Percentiles rank a stretch among this genome's conserved stretches.
phyloP scores from a whole-genome alignment of 2,797 vertebrate species.

The Coccyzus lansbergi region DNA sequence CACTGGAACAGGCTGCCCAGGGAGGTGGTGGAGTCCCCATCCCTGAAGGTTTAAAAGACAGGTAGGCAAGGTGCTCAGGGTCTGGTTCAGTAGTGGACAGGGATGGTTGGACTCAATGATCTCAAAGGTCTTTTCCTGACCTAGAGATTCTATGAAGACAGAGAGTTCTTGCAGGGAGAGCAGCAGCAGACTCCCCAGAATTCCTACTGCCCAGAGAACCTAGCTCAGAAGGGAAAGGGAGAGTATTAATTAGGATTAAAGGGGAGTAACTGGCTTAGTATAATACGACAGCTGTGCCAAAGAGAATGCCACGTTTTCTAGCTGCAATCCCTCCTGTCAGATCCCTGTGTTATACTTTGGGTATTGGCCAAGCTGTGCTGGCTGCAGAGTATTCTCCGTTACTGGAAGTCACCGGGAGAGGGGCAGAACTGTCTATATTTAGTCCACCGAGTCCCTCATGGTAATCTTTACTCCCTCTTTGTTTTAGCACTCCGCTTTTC shows the following conservation, averaged over 20 bases:
- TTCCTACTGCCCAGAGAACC: not conserved
- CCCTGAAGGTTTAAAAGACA: too few species aligned
- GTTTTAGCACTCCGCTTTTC: not conserved
- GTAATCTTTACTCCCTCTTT: not conserved
- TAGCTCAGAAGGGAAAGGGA: not conserved
- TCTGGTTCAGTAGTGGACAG: too few species aligned
- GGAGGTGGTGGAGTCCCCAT: too few species aligned
- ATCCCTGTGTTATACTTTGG: slow-evolving; percentile 39
- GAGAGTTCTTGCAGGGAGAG: not conserved
- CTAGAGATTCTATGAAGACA: not conserved
- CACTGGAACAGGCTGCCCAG: too few species aligned
- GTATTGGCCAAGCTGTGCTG: slow-evolving; percentile 27
- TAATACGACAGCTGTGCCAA: slow-evolving; percentile 32
- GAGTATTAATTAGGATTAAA: slow-evolving; percentile 45
- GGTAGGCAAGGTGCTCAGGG: too few species aligned
- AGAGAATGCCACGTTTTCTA: slow-evolving; percentile 23
- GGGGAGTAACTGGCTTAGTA: not conserved
- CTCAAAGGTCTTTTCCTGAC: too few species aligned
- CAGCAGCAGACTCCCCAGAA: not conserved
- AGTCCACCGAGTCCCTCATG: slow-evolving; percentile 14
- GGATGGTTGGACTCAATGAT: too few species aligned
- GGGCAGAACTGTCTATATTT: slow-evolving; percentile 43
- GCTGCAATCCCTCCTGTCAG: slow-evolving; percentile 23
- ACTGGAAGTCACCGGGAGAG: slow-evolving; percentile 8
- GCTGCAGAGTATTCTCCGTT: slow-evolving; percentile 10